Percentiles rank a stretch among this genome's conserved stretches.
Conservation (phyloP, 1,140 invertebrate species). For the Lithobius niger region DNA sequence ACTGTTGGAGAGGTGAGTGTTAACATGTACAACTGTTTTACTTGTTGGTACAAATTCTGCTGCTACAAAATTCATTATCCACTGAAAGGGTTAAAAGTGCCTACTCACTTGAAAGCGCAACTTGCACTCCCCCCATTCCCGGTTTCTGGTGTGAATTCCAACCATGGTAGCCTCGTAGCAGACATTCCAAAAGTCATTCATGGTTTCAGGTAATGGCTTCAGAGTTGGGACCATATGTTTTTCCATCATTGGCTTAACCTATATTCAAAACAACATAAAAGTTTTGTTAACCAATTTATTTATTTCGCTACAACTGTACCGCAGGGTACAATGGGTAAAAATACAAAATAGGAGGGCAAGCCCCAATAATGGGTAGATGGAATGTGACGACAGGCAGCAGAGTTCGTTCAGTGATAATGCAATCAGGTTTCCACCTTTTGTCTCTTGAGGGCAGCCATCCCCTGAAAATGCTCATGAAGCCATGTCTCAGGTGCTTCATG, state of each 20-base stretch:
- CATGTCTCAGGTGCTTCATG: too few relatives aligned
- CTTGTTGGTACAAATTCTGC: too few relatives aligned
- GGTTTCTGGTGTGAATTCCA: constrained; percentile 40
- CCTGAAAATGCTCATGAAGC: too few relatives aligned
- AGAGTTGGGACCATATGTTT: constrained; percentile 6
- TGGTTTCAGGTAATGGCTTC: constrained; percentile 35
- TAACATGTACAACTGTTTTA: too few relatives aligned
- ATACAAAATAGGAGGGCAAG: too few relatives aligned
- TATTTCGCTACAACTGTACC: neutral
- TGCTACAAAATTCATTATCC: neutral
- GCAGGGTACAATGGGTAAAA: too few relatives aligned
- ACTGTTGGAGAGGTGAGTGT: too few relatives aligned
- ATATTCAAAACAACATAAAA: constrained; percentile 9
- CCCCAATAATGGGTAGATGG: too few relatives aligned
- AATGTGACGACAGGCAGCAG: too few relatives aligned
- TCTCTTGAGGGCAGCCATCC: too few relatives aligned
- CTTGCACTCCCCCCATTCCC: constrained; percentile 42
- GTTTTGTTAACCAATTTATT: neutral
- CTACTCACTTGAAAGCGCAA: constrained; percentile 41
- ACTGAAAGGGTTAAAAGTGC: neutral
- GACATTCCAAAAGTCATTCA: constrained; percentile 44
- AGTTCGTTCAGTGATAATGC: too few relatives aligned
- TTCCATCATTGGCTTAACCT: constrained; percentile 27
- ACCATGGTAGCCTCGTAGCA: constrained; percentile 44
- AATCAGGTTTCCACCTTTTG: too few relatives aligned